Base-by-base conservation (phyloP, 2,888 invertebrate species). In the Acholoe squamosa region DNA sequence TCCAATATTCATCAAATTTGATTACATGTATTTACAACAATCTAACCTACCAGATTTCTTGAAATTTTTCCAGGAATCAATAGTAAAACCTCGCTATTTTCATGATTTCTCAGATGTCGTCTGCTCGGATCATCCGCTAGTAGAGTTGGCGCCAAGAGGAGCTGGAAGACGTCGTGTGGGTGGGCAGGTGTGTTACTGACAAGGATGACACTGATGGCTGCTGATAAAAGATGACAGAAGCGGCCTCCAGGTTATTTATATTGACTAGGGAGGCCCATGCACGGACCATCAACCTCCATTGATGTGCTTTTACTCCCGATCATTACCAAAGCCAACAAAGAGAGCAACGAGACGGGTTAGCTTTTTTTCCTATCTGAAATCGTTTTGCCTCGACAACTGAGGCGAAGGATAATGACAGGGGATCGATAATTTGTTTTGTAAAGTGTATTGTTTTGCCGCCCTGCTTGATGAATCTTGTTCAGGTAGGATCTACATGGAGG, bases 211-310 rank as follows among this genome's bases (percentile, higher is more conserved):
- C 61, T 61, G 61, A 61, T 61, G 31, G 25, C n/a, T 14, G 71
- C 14, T 28, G 71, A 71, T 71, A 71, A 71, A 71, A 71, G 71
- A 71, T 71, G 71, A 71, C 28, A 71, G 31, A 16, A 25, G 71
- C 71, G 28, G 12, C 71, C 71, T 71, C 71, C 71, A 71, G 71
- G 71, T 71, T 71, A 71, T 71, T 71, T 71, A 71, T 71, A 71
- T 71, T 71, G 71, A 71, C 43, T 43, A 14, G 31, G 71, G 28
- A 1, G 71, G 28, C 71, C 71, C 28, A 71, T 71, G 61, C 61
- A 61, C 61, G 61, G n/a, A 71, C n/a, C 71, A 71, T 25, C 71
- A 71, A 25, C 71, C n/a, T 5, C 28, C 71, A 71, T 71, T 71
- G 71, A 71, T 71, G 71, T 71, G 71, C 71, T 71, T 71, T 71